Base-by-base conservation (phyloP, 2,113 vertebrate genomes). In the Ranitomeya variabilis region DNA sequence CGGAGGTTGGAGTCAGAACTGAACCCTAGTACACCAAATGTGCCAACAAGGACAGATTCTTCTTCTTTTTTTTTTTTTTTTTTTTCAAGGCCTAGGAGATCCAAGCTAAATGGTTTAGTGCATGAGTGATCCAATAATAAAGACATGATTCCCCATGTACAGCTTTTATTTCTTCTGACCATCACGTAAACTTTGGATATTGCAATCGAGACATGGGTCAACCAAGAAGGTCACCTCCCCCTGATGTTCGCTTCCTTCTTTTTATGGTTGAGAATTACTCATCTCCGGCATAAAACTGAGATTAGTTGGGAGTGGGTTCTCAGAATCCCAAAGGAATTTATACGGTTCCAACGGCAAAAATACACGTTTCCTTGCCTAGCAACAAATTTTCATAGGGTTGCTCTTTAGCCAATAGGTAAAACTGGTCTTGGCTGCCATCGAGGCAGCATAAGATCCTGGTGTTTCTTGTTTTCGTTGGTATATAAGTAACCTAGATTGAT, bases 171-270 rank as follows among this genome's bases (percentile, higher is more conserved):
- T 74, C 37, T 37, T 74, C 31, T 19, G 71, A 74, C 71, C 71
- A 74, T 74, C 7, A 74, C 13, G 31, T 74, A 37, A 74, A 74
- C 71, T 51, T 15, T 45, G 71, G 31, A 74, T 74, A 74, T 74
- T 74, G 71, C 45, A 74, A 74, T 19, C 51, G 71, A 74, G 71
- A 74, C 45, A 3, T 74, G 31, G 71, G 71, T 73, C 69, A 73
- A 73, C 69, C 31, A 9, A n/a, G 69, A 73, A 73, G 69, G 69
- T 74, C 71, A 74, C 31, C 71, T 74, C 71, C 71, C 71, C 37
- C 71, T 16, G 37, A 51, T 9, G 31, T 76, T 52, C 45, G 51
- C 73, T 76, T 76, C 37, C 73, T 76, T 12, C 12, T 76, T 76
- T 76, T 76, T 52, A 52, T 51, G 31, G 31, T 19, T 74, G 18